These are phyloP conservation scores for Griposia aprilina DNA, from an alignment of 2,888 invertebrate species.

Conservation along the genomic window DNA sequence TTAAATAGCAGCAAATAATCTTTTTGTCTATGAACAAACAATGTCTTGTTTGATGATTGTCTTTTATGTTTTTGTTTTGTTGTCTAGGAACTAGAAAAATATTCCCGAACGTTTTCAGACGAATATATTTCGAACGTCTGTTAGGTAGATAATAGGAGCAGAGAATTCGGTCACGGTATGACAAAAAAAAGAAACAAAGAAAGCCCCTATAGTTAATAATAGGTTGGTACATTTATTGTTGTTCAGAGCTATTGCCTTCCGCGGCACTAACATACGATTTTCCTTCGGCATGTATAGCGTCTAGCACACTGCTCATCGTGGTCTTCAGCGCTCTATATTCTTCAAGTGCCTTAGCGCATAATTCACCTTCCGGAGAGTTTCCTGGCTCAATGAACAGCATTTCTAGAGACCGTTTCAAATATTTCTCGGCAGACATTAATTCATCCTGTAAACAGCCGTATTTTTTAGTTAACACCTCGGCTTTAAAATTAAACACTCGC, in stretches of 20 bases:
- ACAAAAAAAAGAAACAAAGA: slow-evolving; percentile 11
- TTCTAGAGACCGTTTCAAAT: slow-evolving; percentile 91
- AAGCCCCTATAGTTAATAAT: not conserved
- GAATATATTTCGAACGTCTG: slow-evolving; percentile 7
- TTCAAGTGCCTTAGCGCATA: slow-evolving; percentile 92
- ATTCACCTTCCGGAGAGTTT: slow-evolving; percentile 93
- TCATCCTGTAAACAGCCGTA: slow-evolving; percentile 80
- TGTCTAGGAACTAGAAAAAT: not conserved
- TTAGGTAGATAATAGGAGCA: slow-evolving; percentile 37
- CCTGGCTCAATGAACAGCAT: slow-evolving; percentile 93
- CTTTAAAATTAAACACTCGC: slow-evolving; percentile 1
- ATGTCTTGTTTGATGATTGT: too few relatives aligned
- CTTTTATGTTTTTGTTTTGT: too few relatives aligned
- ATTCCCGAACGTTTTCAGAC: slow-evolving; percentile 15
- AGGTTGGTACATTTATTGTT: slow-evolving; percentile 34
- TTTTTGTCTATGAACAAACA: too few relatives aligned
- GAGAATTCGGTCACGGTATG: slow-evolving; percentile 28
- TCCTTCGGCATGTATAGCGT: slow-evolving; percentile 81
- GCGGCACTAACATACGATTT: slow-evolving; percentile 74
- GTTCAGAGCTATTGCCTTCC: slow-evolving; percentile 59
- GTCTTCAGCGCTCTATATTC: slow-evolving; percentile 91
- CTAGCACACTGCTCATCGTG: slow-evolving; percentile 83
- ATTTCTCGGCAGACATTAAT: slow-evolving; percentile 90
- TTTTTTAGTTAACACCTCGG: slow-evolving; percentile 13
- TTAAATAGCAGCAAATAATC: not conserved